phyloP scores from a whole-genome alignment of 2,888 invertebrate genomes.

The Dolomedes plantarius region DNA sequence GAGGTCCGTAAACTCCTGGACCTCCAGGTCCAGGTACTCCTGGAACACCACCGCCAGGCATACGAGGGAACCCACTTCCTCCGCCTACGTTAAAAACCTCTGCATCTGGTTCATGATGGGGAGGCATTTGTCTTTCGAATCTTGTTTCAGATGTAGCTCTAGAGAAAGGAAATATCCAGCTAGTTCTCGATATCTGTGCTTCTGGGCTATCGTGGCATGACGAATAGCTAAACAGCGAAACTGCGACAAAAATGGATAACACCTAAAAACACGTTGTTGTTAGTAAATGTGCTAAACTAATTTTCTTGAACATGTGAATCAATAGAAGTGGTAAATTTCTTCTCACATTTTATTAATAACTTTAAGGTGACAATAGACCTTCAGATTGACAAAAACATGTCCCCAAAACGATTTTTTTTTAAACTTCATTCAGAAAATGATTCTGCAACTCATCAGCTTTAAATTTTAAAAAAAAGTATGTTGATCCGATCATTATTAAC shows the following conservation, averaged over 20 bases:
- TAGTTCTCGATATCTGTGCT: neutral
- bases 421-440: too few relatives aligned
- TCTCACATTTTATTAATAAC: too few relatives aligned
- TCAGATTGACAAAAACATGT: too few relatives aligned
- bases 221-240: neutral
- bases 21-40: slow-evolving; percentile 17
- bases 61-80: neutral
- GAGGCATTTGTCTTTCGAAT: slow-evolving; percentile 49
- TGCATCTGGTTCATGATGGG: slow-evolving; percentile 60
- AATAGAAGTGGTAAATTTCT: too few relatives aligned
- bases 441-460: too few relatives aligned
- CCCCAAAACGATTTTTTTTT: too few relatives aligned
- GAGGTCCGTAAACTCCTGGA: slow-evolving; percentile 1
- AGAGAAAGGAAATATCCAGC: neutral
- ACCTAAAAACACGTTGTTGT: neutral
- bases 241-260: neutral
- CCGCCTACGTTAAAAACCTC: slow-evolving; percentile 27
- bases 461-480: too few relatives aligned
- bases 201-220: neutral
- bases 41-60: neutral
- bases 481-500: too few relatives aligned
- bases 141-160: slow-evolving; percentile 4
- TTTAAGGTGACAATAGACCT: too few relatives aligned
- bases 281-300: too few relatives aligned
- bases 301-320: too few relatives aligned